Base-by-base conservation (phyloP, 2,888 invertebrate species). In the Coenonympha arcania region DNA sequence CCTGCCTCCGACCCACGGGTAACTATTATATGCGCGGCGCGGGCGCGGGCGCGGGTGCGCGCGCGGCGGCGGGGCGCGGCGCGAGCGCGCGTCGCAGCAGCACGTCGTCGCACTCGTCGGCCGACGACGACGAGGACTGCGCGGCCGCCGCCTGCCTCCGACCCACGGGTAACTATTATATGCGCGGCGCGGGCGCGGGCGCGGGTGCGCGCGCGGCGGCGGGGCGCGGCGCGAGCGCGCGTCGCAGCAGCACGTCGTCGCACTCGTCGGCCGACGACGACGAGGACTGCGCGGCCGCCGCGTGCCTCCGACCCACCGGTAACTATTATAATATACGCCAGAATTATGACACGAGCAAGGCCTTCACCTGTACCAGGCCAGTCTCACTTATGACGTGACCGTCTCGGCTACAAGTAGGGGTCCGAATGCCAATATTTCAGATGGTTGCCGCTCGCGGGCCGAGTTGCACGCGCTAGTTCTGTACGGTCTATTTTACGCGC, bases 271-370 rank as follows among this genome's bases (percentile, higher is more conserved):
- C 71, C 0, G 79, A 79, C 1, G 81, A 84, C 50, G 90, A 91
- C 33, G 92, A 92, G 59, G 91, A 91, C 70, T 94, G 94, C 69
- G 93, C 94, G 6, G 92, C 93, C 0, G 83, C 87, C 48, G 88
- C 88, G 64, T 94, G n/a, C n/a, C n/a, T n/a, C n/a, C n/a, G n/a
- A n/a, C n/a, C n/a, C n/a, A n/a, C n/a, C n/a, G n/a, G n/a, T n/a
- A n/a, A n/a, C n/a, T n/a, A n/a, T n/a, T n/a, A n/a, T n/a, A n/a
- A n/a, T n/a, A n/a, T n/a, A n/a, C n/a, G n/a, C n/a, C n/a, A n/a
- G n/a, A n/a, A n/a, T n/a, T n/a, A n/a, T n/a, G n/a, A n/a, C n/a
- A n/a, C n/a, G n/a, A n/a, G n/a, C n/a, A n/a, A n/a, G n/a, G n/a
- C n/a, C n/a, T n/a, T n/a, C n/a, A n/a, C n/a, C n/a, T n/a, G n/a